Base-by-base conservation (phyloP, 2,113 vertebrate species). In the Hippocampus comes region DNA sequence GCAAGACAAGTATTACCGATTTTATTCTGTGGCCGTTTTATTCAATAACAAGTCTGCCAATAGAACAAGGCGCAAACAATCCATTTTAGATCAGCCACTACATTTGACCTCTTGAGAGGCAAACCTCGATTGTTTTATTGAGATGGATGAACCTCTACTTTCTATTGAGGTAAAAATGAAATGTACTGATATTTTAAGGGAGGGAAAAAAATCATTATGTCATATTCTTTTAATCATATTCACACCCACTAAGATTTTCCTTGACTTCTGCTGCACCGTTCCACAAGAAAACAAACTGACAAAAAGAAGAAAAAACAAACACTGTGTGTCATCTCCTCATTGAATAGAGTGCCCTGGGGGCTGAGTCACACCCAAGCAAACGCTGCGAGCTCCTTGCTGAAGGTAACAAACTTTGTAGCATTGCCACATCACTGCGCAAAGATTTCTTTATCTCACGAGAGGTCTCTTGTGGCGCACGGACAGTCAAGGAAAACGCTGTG, bases 401-500 rank as follows among this genome's bases (percentile, higher is more conserved):
- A 46, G 63, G 3, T 43, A 46, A 43, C 5, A 3, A 43, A 46
- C 41, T 23, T 65, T 65, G 38, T n/a, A 5, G 63, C 12, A 64
- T 42, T 59, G 64, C 12, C 56, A 25, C 56, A 59, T 27, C 21
- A 30, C 14, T 71, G 25, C 57, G 21, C 38, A 20, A 41, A 67
- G 64, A 48, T 56, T 18, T 78, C 75, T 71, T 84, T 82, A 76
- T 84, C 71, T 71, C 73, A 75, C 63, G 30, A 49, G 67, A 67
- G 67, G 34, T 77, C 23, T 25, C 51, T 48, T 60, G 51, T 23
- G 8, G 38, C 51, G 60, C 53, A 46, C 42, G 59, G 41, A 70
- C 38, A 70, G 34, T 74, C 4, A 53, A 78, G 74, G 65, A 38
- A 78, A 77, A 55, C 70, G 48, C 68, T 68, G 30, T 57, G 41